phyloP scores from a whole-genome alignment of 1,140 invertebrate species.

The Scaptomyza hsui region DNA sequence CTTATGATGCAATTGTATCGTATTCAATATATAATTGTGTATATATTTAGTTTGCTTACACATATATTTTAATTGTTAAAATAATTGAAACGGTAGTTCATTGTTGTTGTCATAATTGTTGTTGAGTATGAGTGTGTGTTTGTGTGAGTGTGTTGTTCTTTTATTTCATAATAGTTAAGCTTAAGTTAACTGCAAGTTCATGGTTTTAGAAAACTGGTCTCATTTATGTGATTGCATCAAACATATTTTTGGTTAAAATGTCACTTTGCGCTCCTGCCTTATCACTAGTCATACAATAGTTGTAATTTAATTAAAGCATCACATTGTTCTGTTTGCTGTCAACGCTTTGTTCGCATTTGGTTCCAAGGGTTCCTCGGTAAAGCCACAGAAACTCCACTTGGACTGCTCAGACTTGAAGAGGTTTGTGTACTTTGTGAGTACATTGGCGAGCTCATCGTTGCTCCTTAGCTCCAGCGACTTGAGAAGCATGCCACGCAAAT shows the following conservation, averaged over 20 bases:
- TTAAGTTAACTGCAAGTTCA: conserved; percentile 54
- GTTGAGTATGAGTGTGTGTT: conserved; percentile 28
- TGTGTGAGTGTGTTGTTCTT: conserved; percentile 14
- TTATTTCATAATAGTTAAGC: conserved; percentile 23
- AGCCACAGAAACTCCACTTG: conserved; percentile 90
- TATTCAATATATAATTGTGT: conserved; percentile 53
- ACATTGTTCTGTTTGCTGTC: conserved; percentile 59
- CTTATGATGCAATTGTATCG: conserved; percentile 34
- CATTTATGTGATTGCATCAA: conserved; percentile 70
- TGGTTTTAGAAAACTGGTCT: conserved; percentile 66
- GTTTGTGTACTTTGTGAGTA: conserved; percentile 90
- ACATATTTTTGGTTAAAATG: conserved; percentile 58
- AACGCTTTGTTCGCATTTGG: conserved; percentile 23
- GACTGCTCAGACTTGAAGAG: conserved; percentile 86
- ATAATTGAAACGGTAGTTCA: conserved; percentile 77
- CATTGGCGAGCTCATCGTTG: conserved; percentile 88
- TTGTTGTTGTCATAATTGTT: conserved; percentile 30
- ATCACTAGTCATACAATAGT: conserved; percentile 51
- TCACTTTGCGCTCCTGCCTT: conserved; percentile 44
- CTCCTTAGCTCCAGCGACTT: conserved; percentile 87
- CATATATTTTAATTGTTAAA: conserved; percentile 58
- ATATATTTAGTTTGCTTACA: conserved; percentile 57
- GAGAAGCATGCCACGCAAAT: conserved; percentile 88
- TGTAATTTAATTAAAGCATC: conserved; percentile 75
- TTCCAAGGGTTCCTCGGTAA: conserved; percentile 69